Evolutionary conservation across 2,888 invertebrate genomes (phyloP), one percentile per base, ranked within the genome.

Genomic region (Calliopum simillimum): DNA sequence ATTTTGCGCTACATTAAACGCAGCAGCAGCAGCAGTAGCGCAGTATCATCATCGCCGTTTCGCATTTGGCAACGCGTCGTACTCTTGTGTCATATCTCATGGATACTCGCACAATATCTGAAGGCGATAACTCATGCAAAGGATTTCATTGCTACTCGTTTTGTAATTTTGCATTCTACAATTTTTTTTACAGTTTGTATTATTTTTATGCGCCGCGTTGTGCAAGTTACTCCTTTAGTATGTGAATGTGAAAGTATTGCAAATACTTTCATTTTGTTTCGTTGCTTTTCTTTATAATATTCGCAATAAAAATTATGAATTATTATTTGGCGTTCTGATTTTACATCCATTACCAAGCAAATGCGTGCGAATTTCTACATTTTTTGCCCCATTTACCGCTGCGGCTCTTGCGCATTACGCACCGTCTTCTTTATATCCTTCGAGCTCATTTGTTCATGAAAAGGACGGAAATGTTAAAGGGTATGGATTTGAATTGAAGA

Each of bases 1-100:
- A 80, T 81, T 81, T 80, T 79, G 76, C 78, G 78, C 71, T 78
- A 78, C 79, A 77, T 80, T 82, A 77, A 76, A 70, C 49, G 61
- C 68, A 41, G 69, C 70, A 56, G 33, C 33, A 56, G 47, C 62
- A 65, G 33, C 33, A 56, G 47, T 56, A 65, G 51, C 61, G 33
- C 33, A 33, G 33, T 33, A 33, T 33, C 33, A n/a, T 25, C 56
- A 49, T 46, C 49, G 64, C 55, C 59, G 44, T 67, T 13, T 19
- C 33, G 46, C 63, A 64, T 25, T 53, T 62, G 21, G 49, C 16
- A 33, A 21, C 66, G 25, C 33, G 33, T 43, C 59, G 33, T 58
- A 47, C 46, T 58, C 16, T 16, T 23, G 49, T 33, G 49, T 33
- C 16, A 47, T 21, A 56, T 58, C 55, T 51, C n/a, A 53, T 43